Base-by-base conservation (phyloP, 2,797 vertebrate genomes). In the Molothrus ater region DNA sequence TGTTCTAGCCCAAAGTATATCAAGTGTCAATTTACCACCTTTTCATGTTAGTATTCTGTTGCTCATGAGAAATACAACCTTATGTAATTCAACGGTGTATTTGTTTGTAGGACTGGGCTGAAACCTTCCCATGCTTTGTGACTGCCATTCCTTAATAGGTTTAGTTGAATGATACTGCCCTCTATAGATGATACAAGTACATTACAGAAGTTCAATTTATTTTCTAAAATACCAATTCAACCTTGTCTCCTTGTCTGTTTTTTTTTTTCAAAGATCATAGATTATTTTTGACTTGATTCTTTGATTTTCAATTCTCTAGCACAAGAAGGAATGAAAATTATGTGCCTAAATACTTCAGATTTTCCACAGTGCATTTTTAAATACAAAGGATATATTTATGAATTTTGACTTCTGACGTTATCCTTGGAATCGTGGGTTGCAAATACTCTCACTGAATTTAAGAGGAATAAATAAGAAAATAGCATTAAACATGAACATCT, bases 121-220 rank as follows among this genome's bases (percentile, higher is more conserved):
- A 72, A 74, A 80, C 50, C 50, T 50, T 65, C 43, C 28, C 50
- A 18, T 6, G 38, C 43, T 68, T 74, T 74, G 24, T 15, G 53
- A 42, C 66, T 12, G 17, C 31, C 42, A 59, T n/a, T 76, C 47
- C 38, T 70, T 65, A 63, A 26, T 18, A 11, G 31, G 8, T 97
- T 97, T 95, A 88, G 54, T 75, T 98, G 95, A 91, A 73, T 88
- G 74, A 97, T 76, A 96, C 96, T 98, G 98, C 98, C 98, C 97
- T 97, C 98, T 98, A 96, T 73, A 97, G 98, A 92, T 78, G 83
- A 82, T 42, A 34, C 11, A 59, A 82, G 47, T 38, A 85, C 48
- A 57, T 45, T 89, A 71, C 17, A n/a, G 32, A 83, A 73, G 8
- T 68, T 22, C n/a, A 86, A 48, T 87, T 88, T 36, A 17, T 54